These are phyloP conservation scores for Florisuga fusca DNA, from an alignment of 2,797 vertebrate species.

Conservation along the genomic window DNA sequence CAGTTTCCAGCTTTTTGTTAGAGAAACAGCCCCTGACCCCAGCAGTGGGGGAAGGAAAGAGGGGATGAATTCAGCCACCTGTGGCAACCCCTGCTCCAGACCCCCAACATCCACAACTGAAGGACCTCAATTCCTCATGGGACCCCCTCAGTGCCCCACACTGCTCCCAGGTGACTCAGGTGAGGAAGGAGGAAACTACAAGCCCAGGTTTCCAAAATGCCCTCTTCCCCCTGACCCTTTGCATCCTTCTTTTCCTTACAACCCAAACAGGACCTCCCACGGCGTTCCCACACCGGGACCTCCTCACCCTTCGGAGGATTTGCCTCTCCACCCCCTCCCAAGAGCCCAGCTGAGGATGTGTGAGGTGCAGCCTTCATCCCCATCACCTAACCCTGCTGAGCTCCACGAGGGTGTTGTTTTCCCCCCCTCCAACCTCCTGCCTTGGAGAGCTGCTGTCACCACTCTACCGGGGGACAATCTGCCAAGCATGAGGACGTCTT, in stretches of 20 bases:
- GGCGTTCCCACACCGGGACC: rapidly evolving
- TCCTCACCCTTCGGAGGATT: rapidly evolving
- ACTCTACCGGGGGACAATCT: neutral
- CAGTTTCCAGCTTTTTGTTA: neutral
- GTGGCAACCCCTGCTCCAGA: neutral
- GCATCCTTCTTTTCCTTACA: neutral
- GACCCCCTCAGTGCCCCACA: neutral
- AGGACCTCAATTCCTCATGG: neutral
- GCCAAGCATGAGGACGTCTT: constrained; percentile 49
- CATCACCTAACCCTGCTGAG: neutral
- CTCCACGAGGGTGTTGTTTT: neutral
- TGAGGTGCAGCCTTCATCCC: neutral
- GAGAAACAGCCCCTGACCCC: neutral
- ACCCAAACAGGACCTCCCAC: rapidly evolving
- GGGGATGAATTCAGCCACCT: neutral
- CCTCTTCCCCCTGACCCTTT: neutral
- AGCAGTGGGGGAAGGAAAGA: neutral
- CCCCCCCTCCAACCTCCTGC: neutral
- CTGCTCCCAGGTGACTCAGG: neutral
- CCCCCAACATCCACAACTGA: neutral
- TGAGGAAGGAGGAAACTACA: rapidly evolving
- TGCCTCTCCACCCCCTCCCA: rapidly evolving
- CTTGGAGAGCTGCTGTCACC: neutral
- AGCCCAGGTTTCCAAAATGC: neutral
- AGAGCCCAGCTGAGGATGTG: rapidly evolving